Base-by-base conservation (phyloP, 2,113 vertebrate genomes). In the Callionymus lyra region DNA sequence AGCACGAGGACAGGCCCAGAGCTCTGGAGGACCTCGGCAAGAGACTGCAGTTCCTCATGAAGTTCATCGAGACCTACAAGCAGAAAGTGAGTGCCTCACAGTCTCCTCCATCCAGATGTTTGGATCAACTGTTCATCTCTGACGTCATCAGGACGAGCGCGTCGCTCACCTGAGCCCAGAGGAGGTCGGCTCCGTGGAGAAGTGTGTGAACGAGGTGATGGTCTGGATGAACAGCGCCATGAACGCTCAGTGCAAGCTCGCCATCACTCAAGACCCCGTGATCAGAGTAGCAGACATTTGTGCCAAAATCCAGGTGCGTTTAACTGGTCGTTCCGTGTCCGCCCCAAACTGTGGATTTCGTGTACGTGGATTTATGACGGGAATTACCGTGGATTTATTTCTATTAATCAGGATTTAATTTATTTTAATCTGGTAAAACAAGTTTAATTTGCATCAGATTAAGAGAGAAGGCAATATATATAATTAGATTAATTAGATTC, bases 251-350 rank as follows among this genome's bases (percentile, higher is more conserved):
- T 91, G 87, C 66, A 94, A 93, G 70, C 73, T 91, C 39, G 74
- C 75, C 52, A 67, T 90, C 47, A 86, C 89, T 68, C 91, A 93
- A 75, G 91, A 94, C 57, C 91, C 93, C 31, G 61, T 88, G 39
- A 89, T 97, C 43, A 91, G 89, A 84, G 91, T 92, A 74, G 84
- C 91, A 72, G 92, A 97, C 69, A 91, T 97, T 76, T 56, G 89
- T 35, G 61, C 84, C 57, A 95, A 92, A 75, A 84, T 91, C 42
- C 92, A 91, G 88, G 94, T 94, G 80, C 73, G 77, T 56, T n/a
- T n/a, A n/a, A n/a, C n/a, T n/a, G n/a, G n/a, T n/a, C n/a, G n/a
- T n/a, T n/a, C n/a, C n/a, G n/a, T n/a, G n/a, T n/a, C n/a, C n/a
- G n/a, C n/a, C n/a, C n/a, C n/a, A n/a, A n/a, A n/a, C n/a, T n/a